Conservation (phyloP, 1,140 invertebrate genomes). For the Tetragnatha versicolor region DNA sequence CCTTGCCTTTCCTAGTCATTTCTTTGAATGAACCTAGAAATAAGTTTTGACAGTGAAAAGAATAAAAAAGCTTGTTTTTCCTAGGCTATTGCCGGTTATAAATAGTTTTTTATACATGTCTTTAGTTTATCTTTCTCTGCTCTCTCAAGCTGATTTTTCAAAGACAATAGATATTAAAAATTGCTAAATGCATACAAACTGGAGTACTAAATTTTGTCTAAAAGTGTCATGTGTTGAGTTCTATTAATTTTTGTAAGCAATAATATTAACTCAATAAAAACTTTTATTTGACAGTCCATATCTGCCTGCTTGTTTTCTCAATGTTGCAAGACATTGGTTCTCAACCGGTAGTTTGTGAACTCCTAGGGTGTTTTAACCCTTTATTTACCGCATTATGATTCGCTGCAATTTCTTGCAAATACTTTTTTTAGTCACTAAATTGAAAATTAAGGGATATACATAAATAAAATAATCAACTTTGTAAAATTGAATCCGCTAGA, state of each 20-base stretch:
- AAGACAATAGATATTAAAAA: conserved; percentile 1
- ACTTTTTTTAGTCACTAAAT: too few relatives aligned
- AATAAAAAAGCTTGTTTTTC: background rate
- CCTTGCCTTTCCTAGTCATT: conserved; percentile 37
- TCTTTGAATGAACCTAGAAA: background rate
- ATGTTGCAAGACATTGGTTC: too few relatives aligned
- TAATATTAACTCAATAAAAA: conserved; percentile 19
- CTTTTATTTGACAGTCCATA: conserved; percentile 38
- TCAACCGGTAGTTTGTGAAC: too few relatives aligned
- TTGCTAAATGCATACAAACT: background rate
- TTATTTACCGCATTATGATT: too few relatives aligned
- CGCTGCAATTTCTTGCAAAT: too few relatives aligned
- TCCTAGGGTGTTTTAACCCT: too few relatives aligned
- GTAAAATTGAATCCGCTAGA: too few relatives aligned
- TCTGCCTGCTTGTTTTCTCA: too few relatives aligned
- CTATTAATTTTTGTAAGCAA: conserved; percentile 21
- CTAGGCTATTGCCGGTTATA: background rate
- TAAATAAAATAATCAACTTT: too few relatives aligned
- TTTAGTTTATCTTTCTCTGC: background rate
- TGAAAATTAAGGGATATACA: too few relatives aligned
- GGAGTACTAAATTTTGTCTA: background rate
- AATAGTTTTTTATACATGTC: background rate
- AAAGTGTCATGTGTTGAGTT: conserved; percentile 51
- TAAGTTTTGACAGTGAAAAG: background rate
- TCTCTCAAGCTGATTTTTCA: conserved; percentile 27